Evolutionary conservation across 2,797 vertebrate species (phyloP).

Genomic region (Psittacula echo): DNA sequence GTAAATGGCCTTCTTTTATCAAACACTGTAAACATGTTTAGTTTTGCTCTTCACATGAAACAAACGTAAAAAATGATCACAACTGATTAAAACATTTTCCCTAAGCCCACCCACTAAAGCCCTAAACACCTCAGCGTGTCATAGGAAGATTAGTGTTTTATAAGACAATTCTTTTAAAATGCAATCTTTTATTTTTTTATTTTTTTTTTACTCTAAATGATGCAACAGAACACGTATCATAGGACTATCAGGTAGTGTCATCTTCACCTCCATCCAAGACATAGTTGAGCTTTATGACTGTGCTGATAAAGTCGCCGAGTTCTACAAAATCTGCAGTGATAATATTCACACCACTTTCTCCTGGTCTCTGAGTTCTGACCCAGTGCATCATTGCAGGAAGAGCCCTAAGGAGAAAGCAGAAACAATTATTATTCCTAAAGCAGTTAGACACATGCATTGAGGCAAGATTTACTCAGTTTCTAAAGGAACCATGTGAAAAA

Average conservation of each 20-base stretch:
- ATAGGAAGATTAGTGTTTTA: conserved; percentile 75
- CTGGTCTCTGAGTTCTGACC: conserved; percentile 92
- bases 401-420: conserved; percentile 82
- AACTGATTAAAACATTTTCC: conserved; percentile 64
- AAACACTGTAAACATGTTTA: conserved; percentile 66
- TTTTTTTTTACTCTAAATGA: conserved; percentile 33
- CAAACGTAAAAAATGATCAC: conserved; percentile 61
- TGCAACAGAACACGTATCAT: not conserved
- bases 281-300: conserved; percentile 97
- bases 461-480: not conserved
- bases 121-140: conserved; percentile 70
- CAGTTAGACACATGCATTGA: not conserved
- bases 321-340: conserved; percentile 98
- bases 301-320: conserved; percentile 97
- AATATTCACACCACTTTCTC: conserved; percentile 96
- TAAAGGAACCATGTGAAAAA: not conserved
- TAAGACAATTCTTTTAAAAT: conserved; percentile 77
- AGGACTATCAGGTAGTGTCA: conserved; percentile 87
- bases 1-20: conserved; percentile 58
- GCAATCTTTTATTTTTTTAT: conserved; percentile 37
- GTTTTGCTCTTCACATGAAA: conserved; percentile 66
- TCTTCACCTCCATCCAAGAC: conserved; percentile 91
- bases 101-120: conserved; percentile 68
- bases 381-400: conserved; percentile 98
- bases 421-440: conserved; percentile 23